A percentile compares a stretch with the other conserved stretches of the same genome.
These are phyloP conservation scores for Lordiphosa stackelbergi DNA, from an alignment of 1,140 invertebrate species.

Conservation along the genomic window DNA sequence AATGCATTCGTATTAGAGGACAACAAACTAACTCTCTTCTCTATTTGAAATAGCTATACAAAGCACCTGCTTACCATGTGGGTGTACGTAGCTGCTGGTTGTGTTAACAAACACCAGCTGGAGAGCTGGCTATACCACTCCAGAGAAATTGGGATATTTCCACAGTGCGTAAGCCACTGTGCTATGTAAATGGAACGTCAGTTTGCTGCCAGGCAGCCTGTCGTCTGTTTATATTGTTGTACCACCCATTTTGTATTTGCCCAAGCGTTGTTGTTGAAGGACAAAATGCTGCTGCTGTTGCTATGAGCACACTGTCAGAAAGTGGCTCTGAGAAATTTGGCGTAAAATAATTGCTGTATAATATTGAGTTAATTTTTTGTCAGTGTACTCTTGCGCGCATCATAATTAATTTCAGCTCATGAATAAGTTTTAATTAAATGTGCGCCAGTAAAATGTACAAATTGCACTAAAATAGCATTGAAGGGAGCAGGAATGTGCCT, in stretches of 20 bases:
- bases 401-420: slow-evolving; percentile 54
- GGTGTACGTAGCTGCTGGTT: no score
- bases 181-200: slow-evolving; percentile 8
- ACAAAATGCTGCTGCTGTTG: slow-evolving; percentile 13
- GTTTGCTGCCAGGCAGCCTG: slow-evolving; percentile 24
- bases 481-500: slow-evolving; percentile 25
- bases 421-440: slow-evolving; percentile 57
- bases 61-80: no score
- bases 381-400: slow-evolving; percentile 4
- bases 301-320: slow-evolving; percentile 5
- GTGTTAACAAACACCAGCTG: no score
- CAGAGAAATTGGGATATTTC: no score
- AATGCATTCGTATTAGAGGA: no score
- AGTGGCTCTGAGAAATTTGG: not conserved
- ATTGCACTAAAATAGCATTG: slow-evolving; percentile 29
- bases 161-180: no score
- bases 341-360: no score
- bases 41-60: no score
- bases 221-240: slow-evolving; percentile 24
- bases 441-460: slow-evolving; percentile 19
- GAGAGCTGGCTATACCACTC: no score
- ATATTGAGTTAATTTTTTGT: no score
- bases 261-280: slow-evolving; percentile 28
- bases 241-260: slow-evolving; percentile 28
- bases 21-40: no score